Evolutionary conservation across 2,888 invertebrate species (phyloP).

Genomic region (Drosophila anomalata): DNA sequence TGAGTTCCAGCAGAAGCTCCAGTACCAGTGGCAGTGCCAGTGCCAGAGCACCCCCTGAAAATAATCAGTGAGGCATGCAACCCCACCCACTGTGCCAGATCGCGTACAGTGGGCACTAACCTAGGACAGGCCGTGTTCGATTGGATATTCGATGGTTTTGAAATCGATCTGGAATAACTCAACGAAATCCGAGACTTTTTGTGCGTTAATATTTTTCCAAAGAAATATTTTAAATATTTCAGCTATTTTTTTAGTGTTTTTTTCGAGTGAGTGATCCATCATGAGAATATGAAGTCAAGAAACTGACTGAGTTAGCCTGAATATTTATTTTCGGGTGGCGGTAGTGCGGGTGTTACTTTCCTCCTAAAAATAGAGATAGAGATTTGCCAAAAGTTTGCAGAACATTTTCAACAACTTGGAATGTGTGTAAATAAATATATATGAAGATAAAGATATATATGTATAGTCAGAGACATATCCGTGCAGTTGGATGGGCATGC

Average conservation of each 20-base stretch:
- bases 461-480: neutral
- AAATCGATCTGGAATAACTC: conserved; percentile 3
- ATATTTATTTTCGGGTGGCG: neutral
- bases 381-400: conserved; percentile 18
- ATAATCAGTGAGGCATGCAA: conserved; percentile 23
- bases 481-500: neutral
- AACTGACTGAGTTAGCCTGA: neutral
- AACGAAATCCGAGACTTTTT: neutral
- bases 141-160: neutral
- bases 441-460: neutral
- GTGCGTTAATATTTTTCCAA: conserved; percentile 13
- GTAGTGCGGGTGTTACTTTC: conserved; percentile 13
- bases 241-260: neutral
- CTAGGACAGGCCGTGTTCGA: conserved; percentile 15
- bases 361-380: conserved; percentile 30
- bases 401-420: conserved; percentile 35
- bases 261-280: conserved; percentile 1
- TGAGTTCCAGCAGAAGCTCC: neutral
- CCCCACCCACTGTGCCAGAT: conserved; percentile 19
- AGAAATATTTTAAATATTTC: conserved; percentile 19
- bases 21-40: neutral
- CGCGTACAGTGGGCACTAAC: conserved; percentile 27
- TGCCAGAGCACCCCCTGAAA: neutral
- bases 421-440: conserved; percentile 20
- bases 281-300: neutral